Percentiles rank a stretch among this genome's conserved stretches.
These are phyloP conservation scores for Pseudotriccus pelzelni DNA, from an alignment of 2,797 vertebrate genomes.

Conservation along the genomic window DNA sequence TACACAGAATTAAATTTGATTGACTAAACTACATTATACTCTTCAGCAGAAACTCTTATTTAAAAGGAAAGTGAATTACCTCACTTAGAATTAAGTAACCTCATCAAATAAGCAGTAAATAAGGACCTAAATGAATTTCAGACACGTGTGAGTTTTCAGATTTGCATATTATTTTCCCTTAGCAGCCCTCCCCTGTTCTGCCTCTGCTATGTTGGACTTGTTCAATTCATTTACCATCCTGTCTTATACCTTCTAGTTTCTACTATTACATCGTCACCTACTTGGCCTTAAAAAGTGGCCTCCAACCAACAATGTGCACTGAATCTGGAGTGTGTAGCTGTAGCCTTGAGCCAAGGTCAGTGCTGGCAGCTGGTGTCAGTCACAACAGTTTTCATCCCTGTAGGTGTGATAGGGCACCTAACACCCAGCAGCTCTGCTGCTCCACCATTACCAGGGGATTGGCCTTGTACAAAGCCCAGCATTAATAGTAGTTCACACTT, in stretches of 20 bases:
- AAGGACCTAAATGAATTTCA: background rate
- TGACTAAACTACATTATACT: background rate
- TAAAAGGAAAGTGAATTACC: background rate
- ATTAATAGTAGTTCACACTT: background rate
- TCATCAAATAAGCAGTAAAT: background rate
- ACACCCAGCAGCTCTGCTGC: background rate
- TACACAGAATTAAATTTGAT: background rate
- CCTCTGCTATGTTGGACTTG: background rate
- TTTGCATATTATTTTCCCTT: background rate
- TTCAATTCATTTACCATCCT: background rate
- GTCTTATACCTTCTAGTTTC: background rate
- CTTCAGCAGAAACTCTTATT: background rate
- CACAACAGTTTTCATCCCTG: background rate
- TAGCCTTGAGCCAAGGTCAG: background rate
- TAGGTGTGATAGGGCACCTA: background rate
- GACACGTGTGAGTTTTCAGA: background rate
- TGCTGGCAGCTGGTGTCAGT: background rate
- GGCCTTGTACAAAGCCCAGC: background rate
- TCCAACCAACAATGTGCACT: background rate
- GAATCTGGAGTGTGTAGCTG: rapidly evolving
- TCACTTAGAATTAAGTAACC: background rate
- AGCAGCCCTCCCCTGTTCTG: background rate
- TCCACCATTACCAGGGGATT: background rate
- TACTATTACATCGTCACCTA: background rate
- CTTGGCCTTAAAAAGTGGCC: background rate